Percentiles rank a stretch among this genome's conserved stretches.
phyloP scores from a whole-genome alignment of 2,113 vertebrate species.

The Eulemur macaco region DNA sequence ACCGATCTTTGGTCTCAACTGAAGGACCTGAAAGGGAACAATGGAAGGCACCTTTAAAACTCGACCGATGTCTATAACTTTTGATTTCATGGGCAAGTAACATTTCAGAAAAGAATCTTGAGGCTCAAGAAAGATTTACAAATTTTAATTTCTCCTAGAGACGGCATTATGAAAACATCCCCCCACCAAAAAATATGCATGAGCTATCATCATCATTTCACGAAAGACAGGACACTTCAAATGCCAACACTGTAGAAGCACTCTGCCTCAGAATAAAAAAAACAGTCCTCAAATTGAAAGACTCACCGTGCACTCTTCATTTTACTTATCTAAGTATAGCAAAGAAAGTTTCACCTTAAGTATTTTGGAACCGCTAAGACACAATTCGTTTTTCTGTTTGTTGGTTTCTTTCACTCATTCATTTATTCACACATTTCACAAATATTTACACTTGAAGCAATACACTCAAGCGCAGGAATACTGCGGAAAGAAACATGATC shows the following conservation, averaged over 20 bases:
- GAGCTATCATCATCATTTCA: not conserved
- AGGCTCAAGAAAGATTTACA: too few species aligned
- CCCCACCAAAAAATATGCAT: not conserved
- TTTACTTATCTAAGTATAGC: fast-evolving
- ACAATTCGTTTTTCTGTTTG: not conserved
- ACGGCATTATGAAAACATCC: not conserved
- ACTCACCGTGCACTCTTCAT: fast-evolving
- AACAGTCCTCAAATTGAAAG: not conserved
- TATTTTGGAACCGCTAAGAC: not conserved
- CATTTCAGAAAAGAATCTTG: not conserved
- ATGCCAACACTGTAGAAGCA: not conserved
- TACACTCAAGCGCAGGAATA: not conserved
- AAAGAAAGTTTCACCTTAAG: not conserved
- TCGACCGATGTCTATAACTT: not conserved
- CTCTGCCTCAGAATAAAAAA: not conserved
- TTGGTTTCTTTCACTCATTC: conserved; percentile 15
- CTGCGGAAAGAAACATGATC: conserved; percentile 25
- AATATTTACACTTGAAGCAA: conserved; percentile 41
- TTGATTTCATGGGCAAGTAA: not conserved
- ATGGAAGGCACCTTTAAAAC: conserved; percentile 44
- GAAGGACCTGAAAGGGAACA: conserved; percentile 90
- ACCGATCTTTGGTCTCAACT: conserved; percentile 92
- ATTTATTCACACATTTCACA: conserved; percentile 25
- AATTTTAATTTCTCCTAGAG: not conserved
- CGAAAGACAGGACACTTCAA: not conserved